Percentiles rank a stretch among this genome's conserved stretches.
phyloP scores from a whole-genome alignment of 2,888 invertebrate genomes.

The Eupithecia vulgata region DNA sequence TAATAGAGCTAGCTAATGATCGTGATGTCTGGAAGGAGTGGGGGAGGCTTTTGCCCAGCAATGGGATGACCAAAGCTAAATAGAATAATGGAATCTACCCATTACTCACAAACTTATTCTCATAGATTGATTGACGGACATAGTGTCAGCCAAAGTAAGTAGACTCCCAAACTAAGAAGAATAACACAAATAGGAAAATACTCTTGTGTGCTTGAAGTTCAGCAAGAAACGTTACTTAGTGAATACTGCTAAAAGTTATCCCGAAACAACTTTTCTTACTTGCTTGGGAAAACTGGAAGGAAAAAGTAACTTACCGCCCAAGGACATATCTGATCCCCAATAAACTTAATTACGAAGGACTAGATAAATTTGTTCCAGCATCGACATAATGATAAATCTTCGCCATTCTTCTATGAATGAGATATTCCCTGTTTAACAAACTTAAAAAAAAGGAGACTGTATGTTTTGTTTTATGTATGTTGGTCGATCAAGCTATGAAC shows the following conservation, averaged over 20 bases:
- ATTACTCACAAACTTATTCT: not conserved
- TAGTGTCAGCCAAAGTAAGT: not conserved
- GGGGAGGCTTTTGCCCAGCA: too few species aligned
- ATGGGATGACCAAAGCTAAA: too few species aligned
- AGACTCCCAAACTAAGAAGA: not conserved
- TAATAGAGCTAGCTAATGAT: too few species aligned
- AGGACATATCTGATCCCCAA: not conserved
- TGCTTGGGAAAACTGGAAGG: not conserved
- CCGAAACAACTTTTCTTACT: slow-evolving; percentile 1
- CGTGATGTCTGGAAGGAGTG: too few species aligned
- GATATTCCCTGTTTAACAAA: not conserved
- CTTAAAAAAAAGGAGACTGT: not conserved
- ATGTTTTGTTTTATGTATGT: too few species aligned
- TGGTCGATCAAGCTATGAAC: too few species aligned
- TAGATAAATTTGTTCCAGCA: not conserved
- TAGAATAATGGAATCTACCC: not conserved
- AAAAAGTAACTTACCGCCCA: not conserved
- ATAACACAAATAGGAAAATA: not conserved
- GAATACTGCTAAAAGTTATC: not conserved
- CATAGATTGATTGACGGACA: not conserved
- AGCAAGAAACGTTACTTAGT: not conserved
- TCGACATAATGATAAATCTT: not conserved
- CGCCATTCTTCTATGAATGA: not conserved
- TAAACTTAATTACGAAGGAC: not conserved
- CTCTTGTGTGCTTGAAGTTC: not conserved